Conservation (phyloP, 1,140 invertebrate genomes). For the Pomacea maculata region DNA sequence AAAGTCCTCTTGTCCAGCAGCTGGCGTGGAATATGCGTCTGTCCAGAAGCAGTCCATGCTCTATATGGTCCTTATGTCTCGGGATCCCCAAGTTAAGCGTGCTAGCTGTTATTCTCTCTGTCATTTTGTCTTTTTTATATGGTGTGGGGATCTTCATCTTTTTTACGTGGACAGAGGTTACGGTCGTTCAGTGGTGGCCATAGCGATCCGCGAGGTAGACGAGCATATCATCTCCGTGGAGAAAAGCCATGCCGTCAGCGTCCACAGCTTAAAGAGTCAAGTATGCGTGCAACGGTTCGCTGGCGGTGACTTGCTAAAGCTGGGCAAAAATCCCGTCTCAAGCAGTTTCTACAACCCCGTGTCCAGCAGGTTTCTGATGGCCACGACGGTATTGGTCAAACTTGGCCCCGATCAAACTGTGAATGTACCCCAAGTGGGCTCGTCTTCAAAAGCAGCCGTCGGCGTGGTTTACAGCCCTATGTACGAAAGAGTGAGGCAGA, state of each 20-base stretch:
- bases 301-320: constrained; percentile 40
- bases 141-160: too few species aligned
- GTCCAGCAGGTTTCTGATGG: neutral
- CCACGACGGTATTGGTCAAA: neutral
- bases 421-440: neutral
- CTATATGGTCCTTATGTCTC: too few species aligned
- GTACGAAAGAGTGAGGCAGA: constrained; percentile 37
- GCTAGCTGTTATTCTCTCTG: too few species aligned
- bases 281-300: constrained; percentile 46
- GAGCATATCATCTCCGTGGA: constrained; percentile 71
- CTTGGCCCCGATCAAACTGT: neutral
- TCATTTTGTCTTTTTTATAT: too few species aligned
- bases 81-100: too few species aligned
- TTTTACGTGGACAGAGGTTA: constrained; percentile 68
- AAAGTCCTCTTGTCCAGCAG: too few species aligned
- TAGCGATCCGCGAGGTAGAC: constrained; percentile 58
- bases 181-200: constrained; percentile 71
- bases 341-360: constrained; percentile 8
- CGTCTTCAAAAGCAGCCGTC: constrained; percentile 37
- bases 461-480: constrained; percentile 43
- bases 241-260: constrained; percentile 75
- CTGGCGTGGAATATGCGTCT: too few species aligned
- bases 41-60: too few species aligned
- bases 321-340: neutral
- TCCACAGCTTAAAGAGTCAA: constrained; percentile 52